Base-by-base conservation (phyloP, 2,888 invertebrate genomes). In the Plagiodera versicolora region DNA sequence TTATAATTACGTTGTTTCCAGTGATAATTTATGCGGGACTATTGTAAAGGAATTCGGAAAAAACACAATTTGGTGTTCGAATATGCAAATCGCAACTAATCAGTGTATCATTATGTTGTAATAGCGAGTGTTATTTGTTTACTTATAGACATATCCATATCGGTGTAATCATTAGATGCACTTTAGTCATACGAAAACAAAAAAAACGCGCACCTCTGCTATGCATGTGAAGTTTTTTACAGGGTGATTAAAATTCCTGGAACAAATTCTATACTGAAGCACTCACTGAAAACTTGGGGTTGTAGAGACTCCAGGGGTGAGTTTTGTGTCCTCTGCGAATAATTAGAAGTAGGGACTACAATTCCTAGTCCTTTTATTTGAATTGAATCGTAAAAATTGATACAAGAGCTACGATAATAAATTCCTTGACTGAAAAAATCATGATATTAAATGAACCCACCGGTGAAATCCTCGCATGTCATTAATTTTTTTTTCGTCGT, bases 11-110 rank as follows among this genome's bases (percentile, higher is more conserved):
- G 14, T 11, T 39, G 14, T 14, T 39, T 39, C 4, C 14, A n/a
- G 14, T n/a, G 14, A n/a, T 39, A n/a, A 39, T 10, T 39, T 39
- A 39, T 39, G 39, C 4, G 6, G n/a, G 4, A 39, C 14, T 39
- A 39, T 39, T 3, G 1, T 6, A 4, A 14, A 39, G 14, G 39
- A n/a, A 39, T 39, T 39, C 11, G 10, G 3, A 39, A 3, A 18
- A 39, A 45, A 47, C 47, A 45, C 46, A 45, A 45, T 55, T 55
- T 55, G 47, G 46, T 47, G 47, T 46, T 32, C 14, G 47, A 55
- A 16, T 32, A 55, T 55, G 55, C 10, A 47, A 47, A 46, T 55
- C 16, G 30, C 47, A 47, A 28, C 46, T 46, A 47, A n/a, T 35
- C 45, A 18, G 46, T 54, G 30, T 54, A 45, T 46, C 35, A 54